These are phyloP conservation scores for Glomeris marginata DNA, from an alignment of 2,888 invertebrate species.

Conservation along the genomic window DNA sequence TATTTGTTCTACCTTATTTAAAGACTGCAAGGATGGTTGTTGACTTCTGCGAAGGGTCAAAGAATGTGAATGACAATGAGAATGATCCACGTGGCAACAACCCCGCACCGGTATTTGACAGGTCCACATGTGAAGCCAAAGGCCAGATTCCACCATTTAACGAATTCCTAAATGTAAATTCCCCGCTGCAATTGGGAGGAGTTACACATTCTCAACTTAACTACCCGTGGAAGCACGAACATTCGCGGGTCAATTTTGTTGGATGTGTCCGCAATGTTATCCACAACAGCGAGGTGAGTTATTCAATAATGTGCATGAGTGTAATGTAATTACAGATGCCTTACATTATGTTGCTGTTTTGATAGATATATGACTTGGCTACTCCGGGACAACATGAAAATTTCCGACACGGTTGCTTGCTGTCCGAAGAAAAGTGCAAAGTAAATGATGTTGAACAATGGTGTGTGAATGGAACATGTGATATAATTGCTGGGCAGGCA, in stretches of 20 bases:
- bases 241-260: conserved; percentile 53
- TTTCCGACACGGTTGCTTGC: conserved; percentile 28
- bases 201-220: conserved; percentile 18
- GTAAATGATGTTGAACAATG: conserved; percentile 22
- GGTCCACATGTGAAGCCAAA: conserved; percentile 73
- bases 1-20: conserved; percentile 13
- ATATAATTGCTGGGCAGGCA: conserved; percentile 20
- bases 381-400: conserved; percentile 43
- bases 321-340: not conserved
- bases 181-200: conserved; percentile 62
- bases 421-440: conserved; percentile 31
- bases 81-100: conserved; percentile 1
- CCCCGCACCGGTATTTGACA: conserved; percentile 65
- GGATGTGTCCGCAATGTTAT: conserved; percentile 88
- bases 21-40: conserved; percentile 58
- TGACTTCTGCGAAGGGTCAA: conserved; percentile 37
- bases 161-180: conserved; percentile 64
- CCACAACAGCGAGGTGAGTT: conserved; percentile 41
- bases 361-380: conserved; percentile 74
- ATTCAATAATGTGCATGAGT: not conserved
- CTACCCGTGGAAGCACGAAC: conserved; percentile 50
- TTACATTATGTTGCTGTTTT: conserved; percentile 16
- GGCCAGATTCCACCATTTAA: conserved; percentile 65
- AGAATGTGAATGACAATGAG: conserved; percentile 16
- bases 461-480: conserved; percentile 21